A percentile compares a stretch with the other conserved stretches of the same genome.
These are phyloP conservation scores for Luscinia luscinia DNA, from an alignment of 2,797 vertebrate species.

Conservation along the genomic window DNA sequence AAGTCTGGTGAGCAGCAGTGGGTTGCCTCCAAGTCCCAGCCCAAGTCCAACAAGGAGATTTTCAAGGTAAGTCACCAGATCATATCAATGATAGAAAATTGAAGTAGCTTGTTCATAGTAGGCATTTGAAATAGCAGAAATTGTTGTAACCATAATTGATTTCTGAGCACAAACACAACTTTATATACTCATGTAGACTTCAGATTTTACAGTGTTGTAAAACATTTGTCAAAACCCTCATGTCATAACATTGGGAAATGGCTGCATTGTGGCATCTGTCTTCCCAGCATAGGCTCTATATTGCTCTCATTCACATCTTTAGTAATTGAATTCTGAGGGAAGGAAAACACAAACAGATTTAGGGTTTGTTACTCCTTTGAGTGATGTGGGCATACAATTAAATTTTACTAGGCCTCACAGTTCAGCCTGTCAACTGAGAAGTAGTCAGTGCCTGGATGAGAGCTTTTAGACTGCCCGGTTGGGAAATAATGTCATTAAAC, in stretches of 20 bases:
- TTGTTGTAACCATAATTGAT: not conserved
- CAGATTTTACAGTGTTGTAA: not conserved
- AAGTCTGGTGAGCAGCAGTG: slow-evolving; percentile 89
- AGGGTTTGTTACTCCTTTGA: not conserved
- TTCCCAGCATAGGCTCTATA: not conserved
- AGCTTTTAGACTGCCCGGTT: not conserved
- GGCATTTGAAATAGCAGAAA: not conserved
- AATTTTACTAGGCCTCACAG: not conserved
- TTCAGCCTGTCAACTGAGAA: not conserved
- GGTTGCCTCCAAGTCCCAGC: slow-evolving; percentile 85
- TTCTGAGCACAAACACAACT: not conserved
- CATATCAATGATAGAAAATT: not conserved
- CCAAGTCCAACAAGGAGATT: slow-evolving; percentile 89
- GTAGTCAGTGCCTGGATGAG: not conserved
- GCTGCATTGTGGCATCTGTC: not conserved
- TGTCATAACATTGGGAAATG: not conserved
- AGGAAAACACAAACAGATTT: not conserved
- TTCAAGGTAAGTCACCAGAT: slow-evolving; percentile 74
- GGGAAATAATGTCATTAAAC: not conserved
- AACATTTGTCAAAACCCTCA: not conserved
- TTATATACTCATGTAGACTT: not conserved
- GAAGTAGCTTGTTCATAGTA: not conserved
- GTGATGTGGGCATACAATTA: not conserved
- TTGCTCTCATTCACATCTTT: not conserved
- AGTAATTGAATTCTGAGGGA: not conserved